Base-by-base conservation (phyloP, 2,888 invertebrate species). In the Xylota sylvarum region DNA sequence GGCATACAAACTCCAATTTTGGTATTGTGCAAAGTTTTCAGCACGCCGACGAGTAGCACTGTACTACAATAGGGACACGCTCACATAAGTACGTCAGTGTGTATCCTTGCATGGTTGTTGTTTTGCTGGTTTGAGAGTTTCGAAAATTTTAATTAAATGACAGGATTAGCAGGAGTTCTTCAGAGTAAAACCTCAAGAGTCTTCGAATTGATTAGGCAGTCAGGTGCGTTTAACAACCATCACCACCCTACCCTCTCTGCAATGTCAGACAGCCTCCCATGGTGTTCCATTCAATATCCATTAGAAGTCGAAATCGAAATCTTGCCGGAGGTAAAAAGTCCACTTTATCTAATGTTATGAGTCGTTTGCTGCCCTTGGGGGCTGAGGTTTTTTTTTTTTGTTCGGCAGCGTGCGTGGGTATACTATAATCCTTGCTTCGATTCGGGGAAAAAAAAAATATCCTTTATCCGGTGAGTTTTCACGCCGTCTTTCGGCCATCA, bases 141-240 rank as follows among this genome's bases (percentile, higher is more conserved):
- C 4, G 65, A 65, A 72, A 64, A 82, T 82, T 82, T 82, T 77
- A 82, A 82, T 82, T 76, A 82, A 82, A 70, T 56, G 55, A 70
- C 62, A 55, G 70, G 70, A 70, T 70, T 70, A 56, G 62, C 60
- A 56, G 37, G 17, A 78, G 32, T 23, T 73, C 46, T 35, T 27
- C 12, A 30, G 65, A 69, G 30, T 32, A 62, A 46, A 72, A 82
- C 76, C 70, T 52, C 76, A 72, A 77, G 70, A 77, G 35, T 74
- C 62, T 62, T 81, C 46, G 72, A 65, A 73, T 80, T 80, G 81
- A 81, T 69, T 81, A 55, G 74, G 55, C 35, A 76, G 40, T 58
- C 82, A 82, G 82, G 76, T 82, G 76, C 52, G 50, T 64, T 76
- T 69, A 62, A 76, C 79, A 48, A 12, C 17, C 37, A 14, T 23